Percentiles rank a stretch among this genome's conserved stretches.
phyloP scores from a whole-genome alignment of 2,113 vertebrate species.

The Theristicus caerulescens region DNA sequence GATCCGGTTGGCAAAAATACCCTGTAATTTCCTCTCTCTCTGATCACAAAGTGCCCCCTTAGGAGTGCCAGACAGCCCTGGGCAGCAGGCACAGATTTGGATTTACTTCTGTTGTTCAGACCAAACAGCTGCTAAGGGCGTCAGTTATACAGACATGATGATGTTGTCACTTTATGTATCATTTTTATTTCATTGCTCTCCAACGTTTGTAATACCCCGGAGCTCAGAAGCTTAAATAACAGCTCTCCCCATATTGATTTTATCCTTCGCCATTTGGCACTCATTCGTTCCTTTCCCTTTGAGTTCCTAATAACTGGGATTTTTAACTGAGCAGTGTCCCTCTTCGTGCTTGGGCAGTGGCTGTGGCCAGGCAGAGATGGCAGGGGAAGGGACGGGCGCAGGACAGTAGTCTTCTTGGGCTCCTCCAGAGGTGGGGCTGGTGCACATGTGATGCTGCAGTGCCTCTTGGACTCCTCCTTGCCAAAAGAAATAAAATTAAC shows the following conservation, averaged over 20 bases:
- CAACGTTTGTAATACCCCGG: slow-evolving; percentile 22
- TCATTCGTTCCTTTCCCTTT: slow-evolving; percentile 12
- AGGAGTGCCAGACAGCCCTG: slow-evolving; percentile 19
- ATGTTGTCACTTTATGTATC: slow-evolving; percentile 56
- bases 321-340: neutral
- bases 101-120: slow-evolving; percentile 61
- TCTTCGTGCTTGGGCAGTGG: neutral
- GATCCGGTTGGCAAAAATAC: neutral
- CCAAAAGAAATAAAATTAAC: neutral
- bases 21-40: slow-evolving; percentile 7
- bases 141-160: slow-evolving; percentile 31
- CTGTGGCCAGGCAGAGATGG: neutral
- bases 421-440: neutral
- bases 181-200: slow-evolving; percentile 66
- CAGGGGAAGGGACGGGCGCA: neutral
- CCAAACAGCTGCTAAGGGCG: slow-evolving; percentile 38
- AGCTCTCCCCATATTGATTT: slow-evolving; percentile 42
- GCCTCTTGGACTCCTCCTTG: neutral
- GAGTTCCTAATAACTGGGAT: slow-evolving; percentile 42
- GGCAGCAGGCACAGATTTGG: slow-evolving; percentile 45
- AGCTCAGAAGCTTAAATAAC: slow-evolving; percentile 43
- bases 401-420: neutral
- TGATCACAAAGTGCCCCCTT: neutral
- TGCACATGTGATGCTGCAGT: neutral
- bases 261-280: slow-evolving; percentile 40